Conservation (phyloP, 2,797 vertebrate species). For the Thamnophis elegans region DNA sequence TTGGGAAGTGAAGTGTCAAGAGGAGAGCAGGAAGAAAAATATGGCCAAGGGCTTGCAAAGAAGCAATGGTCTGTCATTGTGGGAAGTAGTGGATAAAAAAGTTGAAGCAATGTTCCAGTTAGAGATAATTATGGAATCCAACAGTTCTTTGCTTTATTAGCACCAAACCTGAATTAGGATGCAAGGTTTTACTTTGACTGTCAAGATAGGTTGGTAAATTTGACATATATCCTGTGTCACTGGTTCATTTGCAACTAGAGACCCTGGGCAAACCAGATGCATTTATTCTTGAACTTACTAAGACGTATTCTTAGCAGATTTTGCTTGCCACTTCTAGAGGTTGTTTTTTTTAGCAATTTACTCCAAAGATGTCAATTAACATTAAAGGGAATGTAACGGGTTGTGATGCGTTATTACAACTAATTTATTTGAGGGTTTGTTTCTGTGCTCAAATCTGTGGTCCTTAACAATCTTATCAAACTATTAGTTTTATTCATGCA, state of each 20-base stretch:
- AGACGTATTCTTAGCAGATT: neutral
- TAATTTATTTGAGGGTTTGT: neutral
- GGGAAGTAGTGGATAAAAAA: neutral
- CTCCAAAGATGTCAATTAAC: neutral
- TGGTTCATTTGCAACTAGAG: conserved; percentile 1
- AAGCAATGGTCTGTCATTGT: neutral
- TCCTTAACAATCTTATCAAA: neutral
- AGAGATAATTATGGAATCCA: conserved; percentile 16
- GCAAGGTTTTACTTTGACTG: conserved; percentile 8
- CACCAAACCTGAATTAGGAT: neutral
- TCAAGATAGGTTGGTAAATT: conserved; percentile 8
- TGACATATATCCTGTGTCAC: neutral
- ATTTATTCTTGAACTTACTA: conserved; percentile 6
- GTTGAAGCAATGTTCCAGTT: conserved; percentile 6
- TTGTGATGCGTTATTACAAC: neutral
- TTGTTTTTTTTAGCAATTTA: neutral
- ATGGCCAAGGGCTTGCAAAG: neutral
- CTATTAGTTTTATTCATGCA: neutral
- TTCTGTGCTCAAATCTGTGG: neutral
- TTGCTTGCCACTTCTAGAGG: neutral
- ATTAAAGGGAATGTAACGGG: neutral
- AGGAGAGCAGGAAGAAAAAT: neutral
- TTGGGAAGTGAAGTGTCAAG: neutral
- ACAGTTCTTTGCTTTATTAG: conserved; percentile 11
- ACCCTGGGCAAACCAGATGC: neutral